phyloP scores from a whole-genome alignment of 2,113 vertebrate species.

The Lepidiolamprologus cunningtoni region DNA sequence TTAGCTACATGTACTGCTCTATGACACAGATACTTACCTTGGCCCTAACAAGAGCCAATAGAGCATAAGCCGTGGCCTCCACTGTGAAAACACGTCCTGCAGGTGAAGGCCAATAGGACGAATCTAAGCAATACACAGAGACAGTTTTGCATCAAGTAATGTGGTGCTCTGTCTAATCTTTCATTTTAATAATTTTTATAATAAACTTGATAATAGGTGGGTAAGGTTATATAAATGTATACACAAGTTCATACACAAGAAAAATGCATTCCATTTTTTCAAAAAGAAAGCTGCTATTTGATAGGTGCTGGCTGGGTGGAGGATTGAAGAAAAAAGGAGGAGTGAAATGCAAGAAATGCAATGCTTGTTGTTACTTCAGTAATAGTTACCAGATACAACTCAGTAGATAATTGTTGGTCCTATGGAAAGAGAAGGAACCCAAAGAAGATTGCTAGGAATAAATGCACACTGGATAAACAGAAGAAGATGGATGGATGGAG shows the following conservation, averaged over 20 bases:
- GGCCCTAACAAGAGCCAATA: constrained; percentile 74
- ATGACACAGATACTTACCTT: background rate
- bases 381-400: background rate
- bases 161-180: background rate
- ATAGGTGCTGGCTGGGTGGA: background rate
- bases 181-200: background rate
- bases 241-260: background rate
- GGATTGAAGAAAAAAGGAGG: background rate
- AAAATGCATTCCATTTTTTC: background rate
- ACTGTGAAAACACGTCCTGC: constrained; percentile 64
- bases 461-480: background rate
- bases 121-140: constrained; percentile 33
- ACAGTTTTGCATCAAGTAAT: background rate
- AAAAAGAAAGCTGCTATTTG: background rate
- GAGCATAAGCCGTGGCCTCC: constrained; percentile 82
- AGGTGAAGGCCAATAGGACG: constrained; percentile 69
- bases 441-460: background rate
- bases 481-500: background rate
- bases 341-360: background rate
- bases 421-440: background rate
- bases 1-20: background rate
- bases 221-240: background rate
- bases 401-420: background rate
- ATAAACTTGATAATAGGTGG: background rate
- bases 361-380: background rate